Evolutionary conservation across 2,888 invertebrate species (phyloP), one percentile per base, ranked within the genome.

Genomic region (Eretmocerus hayati): DNA sequence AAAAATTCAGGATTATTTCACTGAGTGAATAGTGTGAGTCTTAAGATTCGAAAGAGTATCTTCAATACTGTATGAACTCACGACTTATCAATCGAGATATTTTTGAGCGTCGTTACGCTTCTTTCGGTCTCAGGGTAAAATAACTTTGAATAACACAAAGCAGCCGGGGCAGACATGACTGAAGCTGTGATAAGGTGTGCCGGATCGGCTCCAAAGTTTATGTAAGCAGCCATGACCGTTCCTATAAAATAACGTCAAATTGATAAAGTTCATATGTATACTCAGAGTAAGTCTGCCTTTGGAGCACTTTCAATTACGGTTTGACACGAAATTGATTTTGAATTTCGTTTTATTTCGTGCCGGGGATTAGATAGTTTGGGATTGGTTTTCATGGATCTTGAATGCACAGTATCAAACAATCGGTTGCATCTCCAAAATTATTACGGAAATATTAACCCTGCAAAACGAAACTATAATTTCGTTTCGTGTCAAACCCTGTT

Each of bases 101-200:
- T 87, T 32, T 88, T 81, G 1, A 84, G 81, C 0, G 83, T 82
- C 0, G 90, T 87, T 55, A 81, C 75, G 0, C 90, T 85, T 48
- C 83, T 76, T 62, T 90, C 86, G 0, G 87, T 90, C 75, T 97
- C 97, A 0, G 97, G 97, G 75, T 88, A 86, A 61, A 94, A 78
- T 0, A 99, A 75, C 70, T 97, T 97, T 11, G 93, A 81, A 63
- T 82, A 87, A 60, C 90, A 91, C 22, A 97, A 72, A 0, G 95
- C 87, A 0, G 93, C 92, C 0, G 96, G 96, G 0, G 96, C 95
- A 0, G 94, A 90, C 95, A 97, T 95, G 1, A 97, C 86, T 53
- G 90, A 90, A 0, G 96, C 90, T 0, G 94, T 90, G 54, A 97
- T 83, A 32, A 97, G 74, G 70, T 95, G 90, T 0, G 87, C 81